These are phyloP conservation scores for Acrobasis consociella DNA, from an alignment of 2,888 invertebrate species.

Conservation along the genomic window DNA sequence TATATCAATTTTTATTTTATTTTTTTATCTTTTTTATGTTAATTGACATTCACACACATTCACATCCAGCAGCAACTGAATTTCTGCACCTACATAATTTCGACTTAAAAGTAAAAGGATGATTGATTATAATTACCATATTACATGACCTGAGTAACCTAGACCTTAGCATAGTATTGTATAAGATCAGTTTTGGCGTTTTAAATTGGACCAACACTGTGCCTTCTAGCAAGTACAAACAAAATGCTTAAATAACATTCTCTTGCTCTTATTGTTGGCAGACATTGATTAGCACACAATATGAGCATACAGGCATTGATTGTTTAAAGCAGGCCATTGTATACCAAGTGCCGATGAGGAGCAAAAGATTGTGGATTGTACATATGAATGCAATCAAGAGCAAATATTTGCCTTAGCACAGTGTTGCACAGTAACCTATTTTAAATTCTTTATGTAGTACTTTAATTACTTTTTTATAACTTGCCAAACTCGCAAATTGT, in stretches of 20 bases:
- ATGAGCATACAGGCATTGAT: slow-evolving; percentile 38
- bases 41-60: too few relatives aligned
- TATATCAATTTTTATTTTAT: too few relatives aligned
- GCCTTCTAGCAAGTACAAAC: not conserved
- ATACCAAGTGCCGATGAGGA: slow-evolving; percentile 34
- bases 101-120: too few relatives aligned
- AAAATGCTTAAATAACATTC: not conserved
- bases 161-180: too few relatives aligned
- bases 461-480: too few relatives aligned
- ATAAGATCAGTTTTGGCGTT: too few relatives aligned
- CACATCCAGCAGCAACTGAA: too few relatives aligned
- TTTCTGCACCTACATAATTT: too few relatives aligned
- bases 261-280: slow-evolving; percentile 35
- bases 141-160: too few relatives aligned
- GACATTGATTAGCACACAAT: slow-evolving; percentile 45
- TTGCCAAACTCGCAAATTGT: too few relatives aligned
- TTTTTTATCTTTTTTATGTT: too few relatives aligned
- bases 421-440: not conserved
- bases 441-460: not conserved
- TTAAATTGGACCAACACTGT: not conserved
- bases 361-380: slow-evolving; percentile 24
- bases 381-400: slow-evolving; percentile 12
- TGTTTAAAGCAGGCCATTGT: slow-evolving; percentile 36
- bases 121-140: too few relatives aligned
- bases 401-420: slow-evolving; percentile 9